Evolutionary conservation across 2,113 vertebrate genomes (phyloP), one percentile per base, ranked within the genome.

Genomic region (Brachypodius melanocephalos): DNA sequence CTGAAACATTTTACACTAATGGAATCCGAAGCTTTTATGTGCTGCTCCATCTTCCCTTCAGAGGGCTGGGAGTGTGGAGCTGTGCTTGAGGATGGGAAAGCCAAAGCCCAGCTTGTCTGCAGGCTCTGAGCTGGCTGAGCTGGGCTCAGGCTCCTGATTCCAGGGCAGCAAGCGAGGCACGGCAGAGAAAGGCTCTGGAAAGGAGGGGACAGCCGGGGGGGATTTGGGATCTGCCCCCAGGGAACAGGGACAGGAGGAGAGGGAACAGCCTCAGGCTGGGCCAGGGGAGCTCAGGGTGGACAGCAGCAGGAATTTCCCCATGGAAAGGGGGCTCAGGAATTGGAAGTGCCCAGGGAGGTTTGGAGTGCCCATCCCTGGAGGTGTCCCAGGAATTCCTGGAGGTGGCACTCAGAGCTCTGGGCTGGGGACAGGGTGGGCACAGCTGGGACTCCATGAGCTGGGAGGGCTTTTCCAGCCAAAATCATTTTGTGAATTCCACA

Each of bases 1-100:
- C 94, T 97, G 95, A 96, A 96, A 77, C 92, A 90, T 91, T 97
- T 95, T 83, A 63, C 94, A 86, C 94, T 96, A 97, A 98, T 96
- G 92, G 93, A 59, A 96, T 77, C 90, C 57, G 34, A 95, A 95
- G 94, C 86, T 95, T 93, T 97, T 95, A 98, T 91, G 74, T 2
- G 90, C 95, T 96, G 75, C 91, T 93, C 90, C 89, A 61, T 88
- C 90, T 51, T 66, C 88, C 51, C 90, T 96, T 81, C 58, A 86
- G 91, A 90, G 79, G 67, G 29, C 0, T 65, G 62, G 72, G 89
- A 89, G 94, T 93, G 93, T 66, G 79, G 94, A 90, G 51, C 78
- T 94, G 80, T 73, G 63, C 93, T 89, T 42, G 92, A 89, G 90
- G 82, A 59, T 2, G 17, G 96, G 36, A 11, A 40, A 95, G 95